phyloP scores from a whole-genome alignment of 1,140 invertebrate species.

The Drosophila chauvacae region DNA sequence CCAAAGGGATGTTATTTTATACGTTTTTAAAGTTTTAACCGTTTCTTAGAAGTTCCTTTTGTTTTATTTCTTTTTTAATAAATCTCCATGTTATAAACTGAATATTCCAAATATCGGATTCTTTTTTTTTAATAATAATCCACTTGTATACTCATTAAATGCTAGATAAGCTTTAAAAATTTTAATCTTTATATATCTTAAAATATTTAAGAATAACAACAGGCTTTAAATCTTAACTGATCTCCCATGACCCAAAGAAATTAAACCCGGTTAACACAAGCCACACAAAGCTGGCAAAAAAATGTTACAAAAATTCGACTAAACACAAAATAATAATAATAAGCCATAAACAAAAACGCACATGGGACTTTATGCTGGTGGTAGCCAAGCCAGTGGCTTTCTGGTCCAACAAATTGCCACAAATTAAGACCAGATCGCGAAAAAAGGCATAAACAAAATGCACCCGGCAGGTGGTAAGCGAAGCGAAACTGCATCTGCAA shows the following conservation, averaged over 20 bases:
- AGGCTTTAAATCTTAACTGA: background rate
- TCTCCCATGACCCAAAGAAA: background rate
- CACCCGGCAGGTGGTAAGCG: conserved; percentile 64
- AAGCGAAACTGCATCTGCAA: conserved; percentile 29
- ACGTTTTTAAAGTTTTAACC: too few relatives aligned
- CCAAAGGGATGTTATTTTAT: too few relatives aligned
- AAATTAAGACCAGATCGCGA: conserved; percentile 58
- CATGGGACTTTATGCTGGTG: conserved; percentile 22
- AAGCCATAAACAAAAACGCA: conserved; percentile 48
- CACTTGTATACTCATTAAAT: too few relatives aligned
- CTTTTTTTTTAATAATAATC: too few relatives aligned
- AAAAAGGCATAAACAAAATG: conserved; percentile 44
- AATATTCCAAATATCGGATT: too few relatives aligned
- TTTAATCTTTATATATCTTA: background rate
- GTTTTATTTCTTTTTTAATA: too few relatives aligned
- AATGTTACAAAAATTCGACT: conserved; percentile 34
- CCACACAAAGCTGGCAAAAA: conserved; percentile 8
- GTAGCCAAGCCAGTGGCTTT: conserved; percentile 40
- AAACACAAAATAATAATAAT: conserved; percentile 46
- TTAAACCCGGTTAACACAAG: conserved; percentile 9
- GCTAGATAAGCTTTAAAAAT: too few relatives aligned
- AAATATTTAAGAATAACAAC: background rate
- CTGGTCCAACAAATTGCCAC: conserved; percentile 67
- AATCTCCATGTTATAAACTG: too few relatives aligned
- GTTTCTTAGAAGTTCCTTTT: too few relatives aligned